phyloP scores from a whole-genome alignment of 2,797 vertebrate species.

The Eptatretus atami region DNA sequence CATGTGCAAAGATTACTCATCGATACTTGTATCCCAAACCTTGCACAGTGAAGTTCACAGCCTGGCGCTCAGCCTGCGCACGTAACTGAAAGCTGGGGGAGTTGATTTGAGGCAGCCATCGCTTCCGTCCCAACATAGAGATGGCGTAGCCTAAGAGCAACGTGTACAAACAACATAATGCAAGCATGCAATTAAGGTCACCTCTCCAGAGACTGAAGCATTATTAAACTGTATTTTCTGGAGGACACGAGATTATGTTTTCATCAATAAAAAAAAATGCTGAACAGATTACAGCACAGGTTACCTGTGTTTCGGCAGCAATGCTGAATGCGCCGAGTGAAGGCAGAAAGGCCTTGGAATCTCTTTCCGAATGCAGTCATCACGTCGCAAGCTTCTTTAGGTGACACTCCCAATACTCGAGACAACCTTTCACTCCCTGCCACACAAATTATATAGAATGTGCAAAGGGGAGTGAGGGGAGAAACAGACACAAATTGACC shows the following conservation, averaged over 20 bases:
- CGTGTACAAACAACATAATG: too few relatives aligned
- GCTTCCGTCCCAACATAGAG: constrained; percentile 48
- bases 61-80: constrained; percentile 56
- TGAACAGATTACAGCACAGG: too few relatives aligned
- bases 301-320: not conserved
- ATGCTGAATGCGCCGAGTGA: not conserved
- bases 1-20: not conserved
- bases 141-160: constrained; percentile 26
- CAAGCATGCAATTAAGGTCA: too few relatives aligned
- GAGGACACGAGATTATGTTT: too few relatives aligned
- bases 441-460: too few relatives aligned
- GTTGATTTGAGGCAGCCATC: constrained; percentile 30
- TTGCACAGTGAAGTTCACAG: constrained; percentile 75
- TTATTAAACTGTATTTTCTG: too few relatives aligned
- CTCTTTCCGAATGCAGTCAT: not conserved
- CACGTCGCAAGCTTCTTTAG: not conserved
- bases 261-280: too few relatives aligned
- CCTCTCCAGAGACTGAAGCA: too few relatives aligned
- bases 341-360: not conserved
- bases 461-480: not conserved
- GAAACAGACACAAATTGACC: not conserved
- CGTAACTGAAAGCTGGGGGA: constrained; percentile 25
- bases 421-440: not conserved
- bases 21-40: constrained; percentile 17
- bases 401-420: not conserved